A percentile compares a stretch with the other conserved stretches of the same genome.
Evolutionary conservation across 2,797 vertebrate species (phyloP).

Genomic region (Cuniculus paca): DNA sequence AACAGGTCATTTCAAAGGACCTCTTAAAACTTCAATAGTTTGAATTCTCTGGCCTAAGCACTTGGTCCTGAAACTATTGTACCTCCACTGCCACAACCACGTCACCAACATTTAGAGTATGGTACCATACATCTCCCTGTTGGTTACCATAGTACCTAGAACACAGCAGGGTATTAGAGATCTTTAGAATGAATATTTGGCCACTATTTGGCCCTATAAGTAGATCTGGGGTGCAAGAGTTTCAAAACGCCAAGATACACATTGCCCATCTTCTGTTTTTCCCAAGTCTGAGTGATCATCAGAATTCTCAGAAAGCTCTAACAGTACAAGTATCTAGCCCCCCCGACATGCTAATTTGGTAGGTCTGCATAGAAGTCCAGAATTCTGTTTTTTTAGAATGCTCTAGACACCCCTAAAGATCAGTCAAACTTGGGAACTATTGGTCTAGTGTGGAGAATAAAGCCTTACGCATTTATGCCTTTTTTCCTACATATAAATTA

Average conservation of each 20-base stretch:
- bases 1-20: slow-evolving; percentile 18
- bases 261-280: background rate
- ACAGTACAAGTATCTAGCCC: background rate
- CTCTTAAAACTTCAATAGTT: background rate
- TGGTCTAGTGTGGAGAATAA: background rate
- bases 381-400: background rate
- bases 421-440: background rate
- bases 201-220: background rate
- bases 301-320: background rate
- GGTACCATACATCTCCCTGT: background rate
- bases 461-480: background rate
- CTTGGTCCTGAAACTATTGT: background rate
- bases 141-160: background rate
- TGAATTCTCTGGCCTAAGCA: background rate
- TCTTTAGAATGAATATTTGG: background rate
- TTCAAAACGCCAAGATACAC: background rate
- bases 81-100: background rate
- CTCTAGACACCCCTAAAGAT: background rate
- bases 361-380: background rate
- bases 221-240: background rate
- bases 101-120: background rate
- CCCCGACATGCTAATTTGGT: background rate
- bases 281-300: background rate
- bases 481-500: slow-evolving; percentile 13
- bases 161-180: background rate